Evolutionary conservation across 2,888 invertebrate genomes (phyloP).

Genomic region (Andrena fulva): DNA sequence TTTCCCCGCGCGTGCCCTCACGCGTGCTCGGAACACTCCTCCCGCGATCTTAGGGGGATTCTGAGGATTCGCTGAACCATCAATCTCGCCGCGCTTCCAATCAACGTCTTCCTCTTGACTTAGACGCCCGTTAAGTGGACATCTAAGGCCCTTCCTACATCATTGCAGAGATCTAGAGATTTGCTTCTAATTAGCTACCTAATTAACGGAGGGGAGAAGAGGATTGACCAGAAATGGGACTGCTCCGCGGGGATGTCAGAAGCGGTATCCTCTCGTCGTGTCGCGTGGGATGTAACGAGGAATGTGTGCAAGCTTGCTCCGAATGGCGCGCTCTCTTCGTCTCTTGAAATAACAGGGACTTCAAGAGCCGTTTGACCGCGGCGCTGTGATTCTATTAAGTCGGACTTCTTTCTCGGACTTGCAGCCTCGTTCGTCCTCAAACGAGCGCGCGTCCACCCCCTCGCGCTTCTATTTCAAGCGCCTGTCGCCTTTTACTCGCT

Average conservation of each 20-base stretch:
- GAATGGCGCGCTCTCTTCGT: constrained; percentile 55
- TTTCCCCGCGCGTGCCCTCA: constrained; percentile 42
- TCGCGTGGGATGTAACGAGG: background rate
- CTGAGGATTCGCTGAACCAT: background rate
- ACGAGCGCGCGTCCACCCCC: constrained; percentile 42
- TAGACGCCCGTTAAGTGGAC: too few relatives aligned
- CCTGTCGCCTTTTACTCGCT: constrained; percentile 60
- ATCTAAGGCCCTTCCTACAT: too few relatives aligned
- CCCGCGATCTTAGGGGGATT: background rate
- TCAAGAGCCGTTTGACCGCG: constrained; percentile 81
- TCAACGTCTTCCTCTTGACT: background rate
- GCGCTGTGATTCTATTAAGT: constrained; percentile 81
- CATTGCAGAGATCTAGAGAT: too few relatives aligned
- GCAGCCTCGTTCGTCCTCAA: constrained; percentile 62
- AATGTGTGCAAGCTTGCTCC: constrained; percentile 39
- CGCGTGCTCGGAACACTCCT: background rate
- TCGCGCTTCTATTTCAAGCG: constrained; percentile 75
- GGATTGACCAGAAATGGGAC: too few relatives aligned
- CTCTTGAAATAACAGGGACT: constrained; percentile 77
- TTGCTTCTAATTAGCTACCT: too few relatives aligned
- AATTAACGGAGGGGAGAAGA: too few relatives aligned
- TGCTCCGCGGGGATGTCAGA: too few relatives aligned
- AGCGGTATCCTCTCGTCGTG: background rate
- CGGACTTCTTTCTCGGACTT: constrained; percentile 78
- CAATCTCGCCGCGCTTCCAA: background rate